Evolutionary conservation across 2,888 invertebrate genomes (phyloP).

Genomic region (Brachycybe producta): DNA sequence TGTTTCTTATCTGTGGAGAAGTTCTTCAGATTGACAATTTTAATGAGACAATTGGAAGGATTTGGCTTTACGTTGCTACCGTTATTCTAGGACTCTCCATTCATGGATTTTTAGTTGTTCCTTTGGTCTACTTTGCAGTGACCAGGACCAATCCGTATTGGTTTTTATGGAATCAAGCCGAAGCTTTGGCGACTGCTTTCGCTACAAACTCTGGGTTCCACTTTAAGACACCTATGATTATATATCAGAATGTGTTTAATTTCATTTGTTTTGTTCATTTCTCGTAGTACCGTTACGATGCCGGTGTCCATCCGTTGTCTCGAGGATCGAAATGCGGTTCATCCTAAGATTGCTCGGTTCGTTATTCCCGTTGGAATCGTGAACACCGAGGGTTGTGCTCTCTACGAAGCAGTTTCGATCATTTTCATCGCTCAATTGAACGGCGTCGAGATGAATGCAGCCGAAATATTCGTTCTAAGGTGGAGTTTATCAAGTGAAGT

Average conservation of each 20-base stretch:
- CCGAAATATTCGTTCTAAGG: constrained; percentile 39
- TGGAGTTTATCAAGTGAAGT: constrained; percentile 23
- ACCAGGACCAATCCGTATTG: constrained; percentile 45
- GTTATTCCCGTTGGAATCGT: constrained; percentile 37
- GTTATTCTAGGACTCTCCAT: constrained; percentile 42
- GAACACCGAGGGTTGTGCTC: constrained; percentile 43
- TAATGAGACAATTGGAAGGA: constrained; percentile 44
- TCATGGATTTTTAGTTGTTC: constrained; percentile 47
- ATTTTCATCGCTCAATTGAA: constrained; percentile 43
- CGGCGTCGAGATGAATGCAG: constrained; percentile 34
- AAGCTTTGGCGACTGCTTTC: constrained; percentile 51
- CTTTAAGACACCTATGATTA: too few relatives aligned
- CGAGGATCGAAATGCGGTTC: constrained; percentile 50
- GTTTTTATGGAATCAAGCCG: constrained; percentile 47
- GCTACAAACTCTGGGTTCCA: constrained; percentile 56
- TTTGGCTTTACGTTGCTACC: constrained; percentile 50
- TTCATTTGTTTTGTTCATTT: neutral
- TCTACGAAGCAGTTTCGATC: constrained; percentile 43
- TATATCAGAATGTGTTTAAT: neutral
- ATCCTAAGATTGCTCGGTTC: constrained; percentile 49
- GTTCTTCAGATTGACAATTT: constrained; percentile 48
- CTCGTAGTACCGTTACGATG: constrained; percentile 45
- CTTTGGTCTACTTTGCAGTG: constrained; percentile 44
- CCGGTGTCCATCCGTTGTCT: constrained; percentile 53
- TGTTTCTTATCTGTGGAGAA: constrained; percentile 52